These are phyloP conservation scores for Penaeus monodon DNA, from an alignment of 2,888 invertebrate species.

Conservation along the genomic window DNA sequence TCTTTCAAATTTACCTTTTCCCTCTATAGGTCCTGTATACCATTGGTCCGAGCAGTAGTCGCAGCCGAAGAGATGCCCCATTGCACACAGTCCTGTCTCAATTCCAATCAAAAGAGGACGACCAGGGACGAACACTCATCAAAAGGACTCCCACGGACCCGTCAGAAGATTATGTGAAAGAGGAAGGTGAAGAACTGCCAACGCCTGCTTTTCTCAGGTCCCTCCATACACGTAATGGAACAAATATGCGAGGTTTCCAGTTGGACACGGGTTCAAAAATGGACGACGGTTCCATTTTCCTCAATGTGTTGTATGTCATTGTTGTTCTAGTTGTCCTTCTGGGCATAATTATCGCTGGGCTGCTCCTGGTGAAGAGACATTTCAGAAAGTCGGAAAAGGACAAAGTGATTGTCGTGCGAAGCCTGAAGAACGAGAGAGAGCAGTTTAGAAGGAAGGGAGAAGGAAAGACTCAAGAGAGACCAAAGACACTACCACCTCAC, in stretches of 20 bases:
- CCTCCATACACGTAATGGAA: conserved; percentile 56
- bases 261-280: conserved; percentile 2
- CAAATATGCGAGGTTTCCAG: conserved; percentile 61
- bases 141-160: neutral
- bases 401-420: conserved; percentile 62
- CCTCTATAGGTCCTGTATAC: conserved; percentile 59
- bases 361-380: conserved; percentile 50
- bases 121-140: neutral
- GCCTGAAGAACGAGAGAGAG: conserved; percentile 63
- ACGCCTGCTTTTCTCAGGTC: conserved; percentile 50
- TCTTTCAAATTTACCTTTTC: neutral
- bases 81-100: conserved; percentile 21
- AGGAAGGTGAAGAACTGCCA: conserved; percentile 37
- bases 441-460: conserved; percentile 56
- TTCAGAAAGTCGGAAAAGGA: conserved; percentile 52
- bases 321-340: conserved; percentile 43
- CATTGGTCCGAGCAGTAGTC: conserved; percentile 53
- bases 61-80: conserved; percentile 37
- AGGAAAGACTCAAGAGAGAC: conserved; percentile 37
- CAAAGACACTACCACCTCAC: conserved; percentile 52
- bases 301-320: conserved; percentile 50
- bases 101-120: neutral
- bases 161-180: neutral
- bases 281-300: conserved; percentile 34
- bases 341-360: conserved; percentile 45